Evolutionary conservation across 2,797 vertebrate species (phyloP).

Genomic region (Myripristis murdjan): DNA sequence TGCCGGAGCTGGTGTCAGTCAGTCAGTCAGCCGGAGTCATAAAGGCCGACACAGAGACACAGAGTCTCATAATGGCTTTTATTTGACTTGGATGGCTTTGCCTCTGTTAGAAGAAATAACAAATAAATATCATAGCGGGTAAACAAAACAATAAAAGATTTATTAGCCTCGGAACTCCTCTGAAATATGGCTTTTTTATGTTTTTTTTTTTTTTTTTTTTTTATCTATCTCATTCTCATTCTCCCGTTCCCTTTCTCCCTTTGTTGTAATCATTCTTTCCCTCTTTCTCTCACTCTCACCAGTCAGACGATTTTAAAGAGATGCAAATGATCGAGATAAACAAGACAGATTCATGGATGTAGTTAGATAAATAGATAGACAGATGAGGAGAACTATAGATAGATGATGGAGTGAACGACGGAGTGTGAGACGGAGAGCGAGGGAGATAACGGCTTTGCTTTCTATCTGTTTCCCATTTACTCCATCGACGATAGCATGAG

Average conservation of each 20-base stretch:
- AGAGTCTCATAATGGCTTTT: conserved; percentile 63
- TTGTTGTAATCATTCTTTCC: conserved; percentile 31
- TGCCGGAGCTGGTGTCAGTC: conserved; percentile 58
- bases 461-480: conserved; percentile 67
- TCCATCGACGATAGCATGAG: conserved; percentile 29
- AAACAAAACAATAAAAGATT: conserved; percentile 75
- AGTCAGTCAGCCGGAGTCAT: conserved; percentile 62
- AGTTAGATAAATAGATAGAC: conserved; percentile 21
- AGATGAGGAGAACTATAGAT: conserved; percentile 11
- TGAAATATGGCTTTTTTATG: conserved; percentile 62
- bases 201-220: not conserved
- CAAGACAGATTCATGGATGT: conserved; percentile 25
- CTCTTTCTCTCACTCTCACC: conserved; percentile 20
- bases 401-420: conserved; percentile 11
- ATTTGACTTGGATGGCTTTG: conserved; percentile 66
- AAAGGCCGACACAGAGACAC: conserved; percentile 52
- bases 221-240: not conserved
- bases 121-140: conserved; percentile 64
- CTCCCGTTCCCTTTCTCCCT: conserved; percentile 25
- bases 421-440: not conserved
- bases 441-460: conserved; percentile 42
- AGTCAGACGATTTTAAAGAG: conserved; percentile 2
- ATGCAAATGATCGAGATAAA: conserved; percentile 45
- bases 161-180: conserved; percentile 51
- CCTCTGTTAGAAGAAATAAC: conserved; percentile 63